Evolutionary conservation across 1,140 invertebrate genomes (phyloP).

Genomic region (Panagrolaimus sp.): DNA sequence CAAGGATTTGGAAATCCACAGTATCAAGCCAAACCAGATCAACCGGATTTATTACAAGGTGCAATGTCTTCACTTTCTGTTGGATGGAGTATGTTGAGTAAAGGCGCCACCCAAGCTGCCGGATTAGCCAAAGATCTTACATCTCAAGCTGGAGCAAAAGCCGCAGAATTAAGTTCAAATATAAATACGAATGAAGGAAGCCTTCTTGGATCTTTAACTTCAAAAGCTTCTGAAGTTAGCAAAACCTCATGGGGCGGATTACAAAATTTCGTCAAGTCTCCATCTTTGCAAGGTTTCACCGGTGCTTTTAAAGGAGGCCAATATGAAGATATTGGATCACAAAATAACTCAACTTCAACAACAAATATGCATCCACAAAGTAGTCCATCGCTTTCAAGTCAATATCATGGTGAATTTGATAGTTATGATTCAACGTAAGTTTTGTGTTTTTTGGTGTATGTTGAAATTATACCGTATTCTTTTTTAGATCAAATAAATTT

Average conservation of each 20-base stretch:
- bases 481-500: background rate
- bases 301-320: conserved; percentile 45
- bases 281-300: conserved; percentile 51
- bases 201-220: conserved; percentile 40
- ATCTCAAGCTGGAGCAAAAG: conserved; percentile 50
- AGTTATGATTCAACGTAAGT: conserved; percentile 27
- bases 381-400: conserved; percentile 1
- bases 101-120: conserved; percentile 53
- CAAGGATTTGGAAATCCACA: conserved; percentile 56
- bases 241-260: conserved; percentile 55
- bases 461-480: background rate
- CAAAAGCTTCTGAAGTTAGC: conserved; percentile 52
- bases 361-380: conserved; percentile 7
- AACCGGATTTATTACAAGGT: conserved; percentile 48
- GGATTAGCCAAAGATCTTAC: conserved; percentile 52
- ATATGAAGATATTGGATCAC: conserved; percentile 46
- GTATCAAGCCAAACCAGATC: conserved; percentile 30
- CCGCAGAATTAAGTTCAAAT: conserved; percentile 47
- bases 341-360: conserved; percentile 17
- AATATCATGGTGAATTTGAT: conserved; percentile 22
- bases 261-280: conserved; percentile 53
- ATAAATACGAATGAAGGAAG: conserved; percentile 41
- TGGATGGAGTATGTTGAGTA: conserved; percentile 55
- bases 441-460: background rate
- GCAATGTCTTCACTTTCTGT: conserved; percentile 55